These are phyloP conservation scores for Onychomys torridus DNA, from an alignment of 2,797 vertebrate species.

Conservation along the genomic window DNA sequence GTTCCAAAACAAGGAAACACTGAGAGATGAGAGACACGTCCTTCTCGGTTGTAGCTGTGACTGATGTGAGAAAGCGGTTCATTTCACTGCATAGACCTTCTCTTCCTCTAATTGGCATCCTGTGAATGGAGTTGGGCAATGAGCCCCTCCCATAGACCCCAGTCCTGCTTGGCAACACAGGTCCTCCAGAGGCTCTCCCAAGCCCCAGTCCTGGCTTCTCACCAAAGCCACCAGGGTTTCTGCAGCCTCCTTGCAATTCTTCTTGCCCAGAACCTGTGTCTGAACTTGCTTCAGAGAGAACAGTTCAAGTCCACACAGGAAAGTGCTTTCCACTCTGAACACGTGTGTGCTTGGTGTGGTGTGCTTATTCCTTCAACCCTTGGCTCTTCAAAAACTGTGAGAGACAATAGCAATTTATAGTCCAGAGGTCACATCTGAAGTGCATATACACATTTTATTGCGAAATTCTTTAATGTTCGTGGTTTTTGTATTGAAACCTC, in stretches of 20 bases:
- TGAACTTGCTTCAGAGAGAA: slow-evolving; percentile 63
- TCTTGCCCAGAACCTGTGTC: slow-evolving; percentile 45
- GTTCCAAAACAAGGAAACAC: slow-evolving; percentile 61
- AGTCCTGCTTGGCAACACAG: neutral
- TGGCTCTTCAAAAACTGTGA: slow-evolving; percentile 47
- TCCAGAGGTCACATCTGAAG: slow-evolving; percentile 1
- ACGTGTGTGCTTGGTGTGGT: neutral
- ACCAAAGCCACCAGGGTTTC: slow-evolving; percentile 49
- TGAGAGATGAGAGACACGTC: slow-evolving; percentile 39
- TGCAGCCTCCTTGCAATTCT: slow-evolving; percentile 27
- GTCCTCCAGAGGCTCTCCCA: neutral
- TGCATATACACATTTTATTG: neutral
- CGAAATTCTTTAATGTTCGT: neutral
- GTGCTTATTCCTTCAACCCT: neutral
- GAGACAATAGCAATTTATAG: slow-evolving; percentile 26
- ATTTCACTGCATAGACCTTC: neutral
- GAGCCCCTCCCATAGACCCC: neutral
- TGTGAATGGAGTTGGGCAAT: neutral
- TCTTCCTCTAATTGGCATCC: slow-evolving; percentile 45
- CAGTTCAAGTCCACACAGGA: neutral
- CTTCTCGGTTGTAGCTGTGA: slow-evolving; percentile 2
- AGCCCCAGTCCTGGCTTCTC: neutral
- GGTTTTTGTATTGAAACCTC: neutral
- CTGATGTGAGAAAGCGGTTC: slow-evolving; percentile 6
- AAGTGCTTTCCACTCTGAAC: slow-evolving; percentile 29